Base-by-base conservation (phyloP, 2,113 vertebrate species). In the Copsychus sechellarum region DNA sequence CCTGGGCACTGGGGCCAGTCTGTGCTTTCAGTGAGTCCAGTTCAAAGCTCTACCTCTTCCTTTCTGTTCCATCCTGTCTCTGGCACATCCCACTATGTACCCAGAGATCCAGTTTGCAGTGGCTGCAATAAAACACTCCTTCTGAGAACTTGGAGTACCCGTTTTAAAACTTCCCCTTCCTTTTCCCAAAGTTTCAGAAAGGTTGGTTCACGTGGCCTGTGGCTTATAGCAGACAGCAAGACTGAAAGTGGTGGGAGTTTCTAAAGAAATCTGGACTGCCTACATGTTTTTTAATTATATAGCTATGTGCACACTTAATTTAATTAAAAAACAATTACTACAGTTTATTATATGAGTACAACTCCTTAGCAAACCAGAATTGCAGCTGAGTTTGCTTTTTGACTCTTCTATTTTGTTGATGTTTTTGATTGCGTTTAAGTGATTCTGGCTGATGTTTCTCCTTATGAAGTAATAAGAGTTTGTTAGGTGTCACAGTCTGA, bases 281-380 rank as follows among this genome's bases (percentile, higher is more conserved):
- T 77, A 74, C 71, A 9, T 56, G 34, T 22, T 74, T 77, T 92
- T 82, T 53, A 92, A 80, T 90, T 86, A 91, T 45, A 34, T 22
- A 85, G n/a, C 21, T 85, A 33, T 47, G 23, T 48, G 38, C 8
- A 12, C 70, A 69, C 12, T 81, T 85, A 77, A 90, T 88, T 94
- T 86, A 86, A 91, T 91, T 85, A 87, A 88, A 90, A 94, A 95
- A 58, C 54, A 73, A 86, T 92, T 90, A 93, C 43, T 51, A 67
- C 34, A 81, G 23, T 70, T 93, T 86, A 86, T 69, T 2, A 69
- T 62, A 73, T 9, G 47, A 88, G 25, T 62, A 56, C 33, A 88
- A 36, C 54, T 70, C 21, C 72, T 57, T n/a, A 65, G 45, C 62
- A 95, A 82, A 88, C 66, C 36, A 66, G 57, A 78, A 56, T 50